Evolutionary conservation across 2,797 vertebrate genomes (phyloP).

Genomic region (Sebastes glaucus): DNA sequence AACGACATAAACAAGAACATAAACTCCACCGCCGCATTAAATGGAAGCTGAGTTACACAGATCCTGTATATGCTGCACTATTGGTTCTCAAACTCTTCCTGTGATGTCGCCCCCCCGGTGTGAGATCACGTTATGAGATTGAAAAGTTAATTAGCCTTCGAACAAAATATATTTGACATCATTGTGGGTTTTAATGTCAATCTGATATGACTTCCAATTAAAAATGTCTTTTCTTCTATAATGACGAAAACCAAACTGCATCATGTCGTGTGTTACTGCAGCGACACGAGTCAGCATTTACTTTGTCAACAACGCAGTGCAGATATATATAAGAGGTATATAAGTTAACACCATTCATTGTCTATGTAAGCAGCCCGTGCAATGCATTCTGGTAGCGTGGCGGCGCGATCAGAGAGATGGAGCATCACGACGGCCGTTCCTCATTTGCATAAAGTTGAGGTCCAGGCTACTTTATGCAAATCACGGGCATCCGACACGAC

Average conservation of each 20-base stretch:
- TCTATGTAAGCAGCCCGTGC: no score
- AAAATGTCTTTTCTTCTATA: conserved; percentile 10
- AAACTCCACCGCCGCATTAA: background rate
- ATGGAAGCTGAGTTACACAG: background rate
- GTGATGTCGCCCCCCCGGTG: background rate
- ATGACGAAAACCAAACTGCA: background rate
- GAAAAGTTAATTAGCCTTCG: conserved; percentile 49
- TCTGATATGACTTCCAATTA: conserved; percentile 43
- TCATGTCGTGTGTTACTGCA: background rate
- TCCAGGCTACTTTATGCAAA: no score
- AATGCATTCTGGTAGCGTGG: no score
- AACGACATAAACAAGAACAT: conserved; percentile 8
- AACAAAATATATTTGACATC: background rate
- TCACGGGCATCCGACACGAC: no score
- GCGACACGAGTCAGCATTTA: background rate
- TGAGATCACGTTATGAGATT: conserved; percentile 21
- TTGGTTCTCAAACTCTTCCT: background rate
- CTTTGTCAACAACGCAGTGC: background rate
- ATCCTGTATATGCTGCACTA: background rate
- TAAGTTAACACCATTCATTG: no score
- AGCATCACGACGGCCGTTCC: no score
- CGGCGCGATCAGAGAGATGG: no score
- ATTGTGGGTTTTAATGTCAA: conserved; percentile 6
- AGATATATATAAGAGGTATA: background rate
- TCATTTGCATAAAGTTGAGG: no score